Conservation (phyloP, 2,113 vertebrate genomes). For the Rhegmatorhina hoffmannsi region DNA sequence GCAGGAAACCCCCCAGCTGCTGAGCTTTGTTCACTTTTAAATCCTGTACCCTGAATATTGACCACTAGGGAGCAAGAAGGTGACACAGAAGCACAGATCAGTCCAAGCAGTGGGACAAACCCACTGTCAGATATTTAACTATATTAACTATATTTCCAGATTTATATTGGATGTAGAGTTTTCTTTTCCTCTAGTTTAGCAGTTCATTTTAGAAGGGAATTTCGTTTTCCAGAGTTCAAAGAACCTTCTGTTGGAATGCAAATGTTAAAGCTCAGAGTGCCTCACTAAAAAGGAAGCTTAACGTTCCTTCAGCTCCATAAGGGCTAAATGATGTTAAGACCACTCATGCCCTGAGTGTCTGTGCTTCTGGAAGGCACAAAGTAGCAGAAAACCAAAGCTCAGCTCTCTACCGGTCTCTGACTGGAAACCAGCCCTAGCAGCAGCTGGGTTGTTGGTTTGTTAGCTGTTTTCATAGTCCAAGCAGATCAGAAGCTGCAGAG, state of each 20-base stretch:
- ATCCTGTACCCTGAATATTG: neutral
- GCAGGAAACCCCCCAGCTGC: slow-evolving; percentile 44
- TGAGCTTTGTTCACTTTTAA: neutral
- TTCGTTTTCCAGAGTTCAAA: neutral
- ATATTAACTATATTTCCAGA: neutral
- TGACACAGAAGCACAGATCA: neutral
- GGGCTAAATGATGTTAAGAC: neutral
- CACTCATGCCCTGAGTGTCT: neutral
- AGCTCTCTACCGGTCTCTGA: neutral
- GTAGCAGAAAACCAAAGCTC: neutral
- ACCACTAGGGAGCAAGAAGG: neutral
- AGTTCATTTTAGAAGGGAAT: neutral
- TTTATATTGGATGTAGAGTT: neutral
- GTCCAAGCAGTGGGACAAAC: neutral
- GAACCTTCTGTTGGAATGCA: neutral
- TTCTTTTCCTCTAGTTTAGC: neutral
- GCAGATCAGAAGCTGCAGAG: neutral
- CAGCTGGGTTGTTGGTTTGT: neutral
- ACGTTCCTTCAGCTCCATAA: neutral
- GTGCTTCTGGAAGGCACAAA: neutral
- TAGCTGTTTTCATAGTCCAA: neutral
- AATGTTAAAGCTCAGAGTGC: neutral
- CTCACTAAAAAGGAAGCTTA: neutral
- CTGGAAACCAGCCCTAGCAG: neutral
- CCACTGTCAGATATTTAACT: neutral